phyloP scores from a whole-genome alignment of 2,113 vertebrate genomes.

The Rhinolophus ferrumequinum region DNA sequence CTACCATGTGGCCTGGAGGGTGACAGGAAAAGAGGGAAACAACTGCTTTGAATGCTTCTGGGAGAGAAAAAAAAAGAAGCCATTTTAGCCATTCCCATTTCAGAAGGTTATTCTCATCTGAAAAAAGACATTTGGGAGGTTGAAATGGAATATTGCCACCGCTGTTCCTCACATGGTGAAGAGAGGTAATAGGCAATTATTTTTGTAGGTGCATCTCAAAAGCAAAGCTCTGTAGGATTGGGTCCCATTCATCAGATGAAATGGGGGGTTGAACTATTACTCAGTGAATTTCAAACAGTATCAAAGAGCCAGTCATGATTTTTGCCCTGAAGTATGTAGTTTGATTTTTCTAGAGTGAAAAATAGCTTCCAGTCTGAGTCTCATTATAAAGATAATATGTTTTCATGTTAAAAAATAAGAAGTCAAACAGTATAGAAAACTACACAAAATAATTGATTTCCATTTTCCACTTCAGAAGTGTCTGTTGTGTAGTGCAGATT shows the following conservation, averaged over 20 bases:
- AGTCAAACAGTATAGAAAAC: background rate
- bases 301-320: slow-evolving; percentile 1
- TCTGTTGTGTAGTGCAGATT: background rate
- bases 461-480: background rate
- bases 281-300: slow-evolving; percentile 52
- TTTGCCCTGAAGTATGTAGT: background rate
- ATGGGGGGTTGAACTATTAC: background rate
- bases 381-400: background rate
- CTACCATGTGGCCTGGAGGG: background rate
- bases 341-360: slow-evolving; percentile 50
- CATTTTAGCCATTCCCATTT: slow-evolving; percentile 44
- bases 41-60: slow-evolving; percentile 25
- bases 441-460: background rate
- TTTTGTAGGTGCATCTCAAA: slow-evolving; percentile 53
- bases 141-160: slow-evolving; percentile 40
- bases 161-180: background rate
- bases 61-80: background rate
- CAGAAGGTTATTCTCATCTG: slow-evolving; percentile 65
- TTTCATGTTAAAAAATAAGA: background rate
- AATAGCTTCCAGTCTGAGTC: background rate
- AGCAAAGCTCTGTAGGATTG: background rate
- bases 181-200: slow-evolving; percentile 74
- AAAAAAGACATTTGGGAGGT: slow-evolving; percentile 42
- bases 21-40: background rate
- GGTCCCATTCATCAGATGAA: background rate